A percentile compares a stretch with the other conserved stretches of the same genome.
phyloP scores from a whole-genome alignment of 92 coral and sea anemone genomes.

The Parazoanthus darwini region DNA sequence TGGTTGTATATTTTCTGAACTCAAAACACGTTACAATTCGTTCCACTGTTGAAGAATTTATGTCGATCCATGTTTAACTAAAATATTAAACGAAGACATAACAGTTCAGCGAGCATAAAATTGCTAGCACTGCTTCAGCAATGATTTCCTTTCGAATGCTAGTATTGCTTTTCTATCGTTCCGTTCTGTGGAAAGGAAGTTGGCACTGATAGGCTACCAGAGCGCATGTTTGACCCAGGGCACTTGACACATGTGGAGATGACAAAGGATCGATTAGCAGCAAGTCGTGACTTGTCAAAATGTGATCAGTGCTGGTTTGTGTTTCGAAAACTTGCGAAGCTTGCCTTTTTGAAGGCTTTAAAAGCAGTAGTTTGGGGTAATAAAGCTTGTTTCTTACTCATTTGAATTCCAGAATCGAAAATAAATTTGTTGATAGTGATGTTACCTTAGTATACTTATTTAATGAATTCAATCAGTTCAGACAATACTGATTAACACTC shows the following conservation, averaged over 20 bases:
- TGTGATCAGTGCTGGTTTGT: background rate
- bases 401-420: too few relatives aligned
- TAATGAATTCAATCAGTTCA: too few relatives aligned
- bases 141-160: too few relatives aligned
- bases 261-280: background rate
- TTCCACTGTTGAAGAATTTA: background rate
- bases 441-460: too few relatives aligned
- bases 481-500: too few relatives aligned
- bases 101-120: background rate
- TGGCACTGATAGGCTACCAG: background rate
- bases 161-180: background rate
- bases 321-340: too few relatives aligned
- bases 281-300: background rate
- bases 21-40: background rate
- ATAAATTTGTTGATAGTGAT: too few relatives aligned
- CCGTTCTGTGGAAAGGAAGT: slow-evolving; percentile 9
- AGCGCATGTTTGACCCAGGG: slow-evolving; percentile 31
- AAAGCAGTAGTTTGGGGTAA: too few relatives aligned
- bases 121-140: background rate
- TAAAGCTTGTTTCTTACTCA: too few relatives aligned
- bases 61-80: background rate
- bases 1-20: background rate
- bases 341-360: too few relatives aligned
- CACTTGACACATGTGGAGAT: slow-evolving; percentile 21
- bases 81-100: background rate